A percentile compares a stretch with the other conserved stretches of the same genome.
phyloP scores from a whole-genome alignment of 2,888 invertebrate species.

The Amphipyra tragopoginis region DNA sequence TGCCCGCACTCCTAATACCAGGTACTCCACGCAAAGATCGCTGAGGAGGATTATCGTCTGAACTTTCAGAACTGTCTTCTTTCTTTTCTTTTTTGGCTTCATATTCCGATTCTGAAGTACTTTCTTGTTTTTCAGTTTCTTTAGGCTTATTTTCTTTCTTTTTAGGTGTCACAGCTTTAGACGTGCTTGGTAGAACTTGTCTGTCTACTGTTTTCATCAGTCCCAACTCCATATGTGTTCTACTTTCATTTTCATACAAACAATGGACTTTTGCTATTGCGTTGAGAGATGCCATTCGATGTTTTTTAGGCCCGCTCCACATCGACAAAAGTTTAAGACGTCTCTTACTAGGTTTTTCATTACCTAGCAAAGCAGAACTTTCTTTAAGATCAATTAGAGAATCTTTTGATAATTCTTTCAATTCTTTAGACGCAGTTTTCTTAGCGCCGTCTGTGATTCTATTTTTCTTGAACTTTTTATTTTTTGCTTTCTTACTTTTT shows the following conservation, averaged over 20 bases:
- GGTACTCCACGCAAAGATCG: constrained; percentile 93
- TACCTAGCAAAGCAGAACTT: constrained; percentile 73
- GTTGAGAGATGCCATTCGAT: constrained; percentile 96
- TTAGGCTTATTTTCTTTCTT: constrained; percentile 84
- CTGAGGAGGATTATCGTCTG: constrained; percentile 88
- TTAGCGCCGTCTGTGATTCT: constrained; percentile 80
- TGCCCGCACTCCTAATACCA: constrained; percentile 93
- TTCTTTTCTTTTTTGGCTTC: constrained; percentile 82
- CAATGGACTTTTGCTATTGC: constrained; percentile 97
- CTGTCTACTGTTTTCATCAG: constrained; percentile 86
- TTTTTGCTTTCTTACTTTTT: constrained; percentile 80
- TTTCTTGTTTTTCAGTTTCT: constrained; percentile 82
- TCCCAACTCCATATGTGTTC: constrained; percentile 92
- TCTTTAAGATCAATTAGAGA: constrained; percentile 84
- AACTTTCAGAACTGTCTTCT: constrained; percentile 84
- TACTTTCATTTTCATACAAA: constrained; percentile 96
- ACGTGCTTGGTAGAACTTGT: constrained; percentile 87
- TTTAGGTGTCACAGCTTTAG: constrained; percentile 82
- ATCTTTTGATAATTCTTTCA: constrained; percentile 86
- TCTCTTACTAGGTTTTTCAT: constrained; percentile 83
- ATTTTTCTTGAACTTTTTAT: constrained; percentile 78
- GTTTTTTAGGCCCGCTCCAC: constrained; percentile 94
- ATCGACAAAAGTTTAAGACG: constrained; percentile 91
- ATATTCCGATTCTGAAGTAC: constrained; percentile 87
- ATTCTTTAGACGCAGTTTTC: constrained; percentile 81